Conservation (phyloP, 2,113 vertebrate genomes). For the Oryctolagus cuniculus region DNA sequence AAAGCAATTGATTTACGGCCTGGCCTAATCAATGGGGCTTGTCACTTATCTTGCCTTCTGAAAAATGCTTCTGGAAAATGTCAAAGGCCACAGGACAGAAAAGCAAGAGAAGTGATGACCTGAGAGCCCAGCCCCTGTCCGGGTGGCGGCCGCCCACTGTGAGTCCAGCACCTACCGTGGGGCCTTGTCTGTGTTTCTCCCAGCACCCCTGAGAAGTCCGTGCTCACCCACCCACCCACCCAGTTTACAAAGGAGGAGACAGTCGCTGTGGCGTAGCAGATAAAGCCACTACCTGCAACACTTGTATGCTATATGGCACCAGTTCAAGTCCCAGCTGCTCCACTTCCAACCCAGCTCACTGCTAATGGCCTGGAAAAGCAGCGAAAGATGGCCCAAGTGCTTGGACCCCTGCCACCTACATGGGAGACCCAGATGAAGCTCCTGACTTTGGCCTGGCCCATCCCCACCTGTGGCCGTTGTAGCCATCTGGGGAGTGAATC, state of each 20-base stretch:
- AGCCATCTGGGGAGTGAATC: too few relatives aligned
- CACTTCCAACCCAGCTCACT: too few relatives aligned
- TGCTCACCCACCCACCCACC: not conserved
- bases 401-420: too few relatives aligned
- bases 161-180: not conserved
- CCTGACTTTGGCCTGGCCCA: too few relatives aligned
- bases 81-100: slow-evolving; percentile 12
- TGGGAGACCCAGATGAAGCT: too few relatives aligned
- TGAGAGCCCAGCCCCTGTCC: not conserved
- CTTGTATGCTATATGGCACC: too few relatives aligned
- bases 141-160: not conserved
- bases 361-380: too few relatives aligned
- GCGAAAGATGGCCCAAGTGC: too few relatives aligned
- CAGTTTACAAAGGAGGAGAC: slow-evolving; percentile 19
- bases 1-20: not conserved
- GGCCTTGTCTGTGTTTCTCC: not conserved
- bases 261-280: not conserved
- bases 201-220: not conserved
- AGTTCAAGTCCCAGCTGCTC: too few relatives aligned
- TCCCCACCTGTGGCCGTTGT: too few relatives aligned
- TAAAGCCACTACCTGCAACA: not conserved
- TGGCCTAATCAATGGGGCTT: not conserved
- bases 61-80: slow-evolving; percentile 34
- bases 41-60: not conserved
- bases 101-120: not conserved